Evolutionary conservation across 2,797 vertebrate genomes (phyloP), one percentile per base, ranked within the genome.

Genomic region (Orientallactaga sibirica): DNA sequence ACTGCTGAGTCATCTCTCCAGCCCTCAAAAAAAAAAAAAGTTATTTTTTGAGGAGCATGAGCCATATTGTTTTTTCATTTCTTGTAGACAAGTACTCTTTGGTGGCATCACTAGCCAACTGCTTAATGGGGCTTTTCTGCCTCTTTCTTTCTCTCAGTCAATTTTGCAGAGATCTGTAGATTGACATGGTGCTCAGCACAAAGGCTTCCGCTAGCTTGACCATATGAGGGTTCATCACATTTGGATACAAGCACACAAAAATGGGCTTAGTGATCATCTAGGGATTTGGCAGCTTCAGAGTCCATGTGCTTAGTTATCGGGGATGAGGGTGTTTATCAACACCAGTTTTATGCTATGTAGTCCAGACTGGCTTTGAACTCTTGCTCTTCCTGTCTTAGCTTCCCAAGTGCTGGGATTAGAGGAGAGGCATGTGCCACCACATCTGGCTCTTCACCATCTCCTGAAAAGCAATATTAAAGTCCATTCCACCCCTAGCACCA

Each of bases 11-110:
- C 55, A 58, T 58, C 55, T 58, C 14, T 16, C 52, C 55, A 58
- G 55, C 55, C 10, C 61, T 86, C 12, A 37, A 37, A 37, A 37
- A 37, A 37, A 37, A 37, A 7, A 3, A 19, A 0, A 11, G 18
- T n/a, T 58, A 10, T 9, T 37, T 20, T 41, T 4, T 20, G 58
- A 64, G 58, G 58, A 73, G n/a, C 16, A 20, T 7, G 22, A 67
- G 29, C 9, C 64, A 27, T 64, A 58, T 62, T 61, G 75, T 92
- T 55, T 92, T 73, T 79, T 84, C 29, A 70, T 80, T 91, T 83
- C 68, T 83, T 86, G 5, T 3, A 25, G 73, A 74, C 20, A 16
- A 58, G 20, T 88, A 6, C 29, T 87, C 33, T 74, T 80, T 18
- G 18, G 41, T 25, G 64, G 22, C 12, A 19, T 20, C 29, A 37